phyloP scores from a whole-genome alignment of 2,113 vertebrate species.

The Hyperoodon ampullatus region DNA sequence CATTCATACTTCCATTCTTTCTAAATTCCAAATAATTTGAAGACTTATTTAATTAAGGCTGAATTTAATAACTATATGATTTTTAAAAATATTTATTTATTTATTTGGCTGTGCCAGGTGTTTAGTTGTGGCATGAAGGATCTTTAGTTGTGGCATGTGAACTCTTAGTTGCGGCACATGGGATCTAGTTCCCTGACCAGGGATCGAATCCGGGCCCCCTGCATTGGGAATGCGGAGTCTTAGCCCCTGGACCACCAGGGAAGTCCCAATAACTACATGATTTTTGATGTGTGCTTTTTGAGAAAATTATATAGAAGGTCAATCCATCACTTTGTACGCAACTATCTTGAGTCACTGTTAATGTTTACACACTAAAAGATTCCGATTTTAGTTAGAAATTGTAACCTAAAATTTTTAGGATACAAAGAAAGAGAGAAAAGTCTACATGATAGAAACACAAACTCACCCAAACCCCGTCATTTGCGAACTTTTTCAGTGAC shows the following conservation, averaged over 20 bases:
- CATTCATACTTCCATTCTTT: background rate
- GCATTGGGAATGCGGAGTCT: too few relatives aligned
- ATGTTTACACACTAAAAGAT: background rate
- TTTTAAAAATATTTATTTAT: background rate
- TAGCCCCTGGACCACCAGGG: too few relatives aligned
- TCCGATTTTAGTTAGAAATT: conserved; percentile 26
- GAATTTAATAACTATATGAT: conserved; percentile 8
- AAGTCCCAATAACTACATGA: background rate
- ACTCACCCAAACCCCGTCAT: background rate
- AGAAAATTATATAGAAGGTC: background rate
- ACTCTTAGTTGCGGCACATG: too few relatives aligned
- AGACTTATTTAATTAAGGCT: background rate
- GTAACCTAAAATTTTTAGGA: conserved; percentile 2
- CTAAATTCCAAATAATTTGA: conserved; percentile 26
- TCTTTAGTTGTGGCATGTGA: too few relatives aligned
- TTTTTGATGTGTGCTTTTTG: conserved; percentile 20
- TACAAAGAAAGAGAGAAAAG: background rate
- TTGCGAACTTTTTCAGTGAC: background rate
- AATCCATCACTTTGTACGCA: background rate
- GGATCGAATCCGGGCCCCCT: too few relatives aligned
- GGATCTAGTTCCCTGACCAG: too few relatives aligned
- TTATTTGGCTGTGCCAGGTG: too few relatives aligned
- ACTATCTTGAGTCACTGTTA: background rate
- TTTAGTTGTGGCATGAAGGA: too few relatives aligned
- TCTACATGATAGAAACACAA: background rate